Conservation (phyloP, 2,797 vertebrate genomes). For the Atherinosoma microstoma region DNA sequence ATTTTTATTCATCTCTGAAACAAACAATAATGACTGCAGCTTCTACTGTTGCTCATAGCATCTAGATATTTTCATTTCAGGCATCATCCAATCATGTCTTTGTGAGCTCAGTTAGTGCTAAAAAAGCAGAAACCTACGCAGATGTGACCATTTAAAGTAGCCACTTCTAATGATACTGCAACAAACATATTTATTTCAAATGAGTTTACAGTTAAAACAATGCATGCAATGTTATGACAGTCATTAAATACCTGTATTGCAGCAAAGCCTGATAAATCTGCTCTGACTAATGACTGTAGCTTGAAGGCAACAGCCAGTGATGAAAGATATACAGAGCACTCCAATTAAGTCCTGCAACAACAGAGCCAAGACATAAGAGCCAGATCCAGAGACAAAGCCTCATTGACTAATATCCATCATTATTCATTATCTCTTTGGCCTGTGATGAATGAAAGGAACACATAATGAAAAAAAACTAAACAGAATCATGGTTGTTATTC, state of each 20-base stretch:
- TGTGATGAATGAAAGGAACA: slow-evolving; percentile 31
- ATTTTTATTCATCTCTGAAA: slow-evolving; percentile 61
- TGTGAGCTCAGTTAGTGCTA: neutral
- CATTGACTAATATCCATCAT: slow-evolving; percentile 55
- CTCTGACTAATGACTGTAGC: slow-evolving; percentile 43
- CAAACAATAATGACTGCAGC: slow-evolving; percentile 35
- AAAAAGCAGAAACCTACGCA: neutral
- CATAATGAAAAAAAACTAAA: neutral
- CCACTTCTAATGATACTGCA: neutral
- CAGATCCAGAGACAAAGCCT: slow-evolving; percentile 46
- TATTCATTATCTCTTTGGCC: slow-evolving; percentile 45
- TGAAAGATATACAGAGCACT: slow-evolving; percentile 67
- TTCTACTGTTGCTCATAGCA: slow-evolving; percentile 35
- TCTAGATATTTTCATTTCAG: neutral
- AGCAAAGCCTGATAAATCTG: slow-evolving; percentile 35
- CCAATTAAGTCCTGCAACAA: slow-evolving; percentile 65
- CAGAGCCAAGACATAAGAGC: slow-evolving; percentile 47
- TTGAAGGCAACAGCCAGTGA: slow-evolving; percentile 54
- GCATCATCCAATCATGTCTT: neutral
- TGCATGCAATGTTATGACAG: neutral
- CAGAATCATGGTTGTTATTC: slow-evolving; percentile 9
- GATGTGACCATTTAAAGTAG: neutral
- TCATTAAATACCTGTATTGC: slow-evolving; percentile 7
- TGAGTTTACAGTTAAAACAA: slow-evolving; percentile 12
- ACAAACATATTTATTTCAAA: neutral